Conservation (phyloP, 2,113 vertebrate genomes). For the Cynopterus brachyotis region DNA sequence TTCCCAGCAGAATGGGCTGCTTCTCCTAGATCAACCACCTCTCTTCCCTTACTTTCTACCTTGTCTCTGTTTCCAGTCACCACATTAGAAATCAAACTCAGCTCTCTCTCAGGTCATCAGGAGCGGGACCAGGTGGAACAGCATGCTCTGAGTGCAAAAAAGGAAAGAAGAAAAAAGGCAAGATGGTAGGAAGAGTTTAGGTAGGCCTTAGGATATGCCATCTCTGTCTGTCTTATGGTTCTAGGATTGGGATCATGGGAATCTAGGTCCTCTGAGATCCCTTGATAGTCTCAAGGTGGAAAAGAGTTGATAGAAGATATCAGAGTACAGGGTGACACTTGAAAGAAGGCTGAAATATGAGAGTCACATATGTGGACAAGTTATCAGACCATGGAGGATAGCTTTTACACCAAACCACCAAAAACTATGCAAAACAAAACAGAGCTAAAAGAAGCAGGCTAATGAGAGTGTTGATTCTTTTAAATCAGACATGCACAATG, state of each 20-base stretch:
- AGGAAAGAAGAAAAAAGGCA: background rate
- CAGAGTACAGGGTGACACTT: background rate
- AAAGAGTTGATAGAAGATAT: background rate
- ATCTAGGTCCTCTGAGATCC: background rate
- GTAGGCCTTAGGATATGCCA: background rate
- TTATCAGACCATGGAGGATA: background rate
- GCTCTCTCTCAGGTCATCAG: background rate
- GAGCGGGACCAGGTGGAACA: background rate
- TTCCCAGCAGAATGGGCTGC: background rate
- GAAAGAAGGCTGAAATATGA: background rate
- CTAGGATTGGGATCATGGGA: background rate
- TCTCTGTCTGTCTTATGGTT: background rate
- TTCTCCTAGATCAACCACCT: background rate
- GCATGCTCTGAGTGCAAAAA: background rate
- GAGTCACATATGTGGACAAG: background rate
- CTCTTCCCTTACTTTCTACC: background rate
- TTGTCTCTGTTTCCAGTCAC: background rate
- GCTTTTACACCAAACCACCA: background rate
- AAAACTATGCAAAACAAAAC: background rate
- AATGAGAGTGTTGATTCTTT: background rate
- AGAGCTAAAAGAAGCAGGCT: background rate
- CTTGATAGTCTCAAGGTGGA: background rate
- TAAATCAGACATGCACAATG: background rate
- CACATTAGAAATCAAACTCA: background rate
- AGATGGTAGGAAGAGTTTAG: background rate